Evolutionary conservation across 2,888 invertebrate genomes (phyloP).

Genomic region (Neoascia interrupta): DNA sequence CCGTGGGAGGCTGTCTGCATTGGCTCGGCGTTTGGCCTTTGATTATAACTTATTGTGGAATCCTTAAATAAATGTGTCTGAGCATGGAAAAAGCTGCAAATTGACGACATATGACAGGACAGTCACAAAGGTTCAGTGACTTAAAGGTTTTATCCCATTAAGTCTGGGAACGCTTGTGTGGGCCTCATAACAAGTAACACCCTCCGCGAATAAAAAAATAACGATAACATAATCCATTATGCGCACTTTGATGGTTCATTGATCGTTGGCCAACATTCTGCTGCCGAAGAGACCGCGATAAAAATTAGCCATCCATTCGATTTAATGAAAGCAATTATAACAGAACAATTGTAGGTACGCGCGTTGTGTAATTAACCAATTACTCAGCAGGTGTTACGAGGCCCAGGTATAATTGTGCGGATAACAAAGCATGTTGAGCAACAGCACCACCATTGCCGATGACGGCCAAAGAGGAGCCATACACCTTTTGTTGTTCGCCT

Average conservation of each 20-base stretch:
- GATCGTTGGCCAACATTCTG: conserved; percentile 55
- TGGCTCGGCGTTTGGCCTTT: no score
- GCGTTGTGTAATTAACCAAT: conserved; percentile 66
- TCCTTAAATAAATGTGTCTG: no score
- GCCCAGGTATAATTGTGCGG: conserved; percentile 40
- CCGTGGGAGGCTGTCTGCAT: no score
- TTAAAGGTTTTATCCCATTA: no score
- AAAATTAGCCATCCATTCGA: conserved; percentile 45
- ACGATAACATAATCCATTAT: neutral
- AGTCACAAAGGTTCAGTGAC: no score
- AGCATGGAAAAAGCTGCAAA: no score
- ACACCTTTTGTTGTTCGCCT: neutral
- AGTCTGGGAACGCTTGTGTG: no score
- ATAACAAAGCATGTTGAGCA: conserved; percentile 19
- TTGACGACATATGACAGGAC: no score
- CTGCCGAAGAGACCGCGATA: no score
- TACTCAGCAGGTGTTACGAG: conserved; percentile 63
- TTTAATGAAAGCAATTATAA: conserved; percentile 69
- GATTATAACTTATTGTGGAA: no score
- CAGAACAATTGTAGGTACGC: conserved; percentile 68
- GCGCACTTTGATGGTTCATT: conserved; percentile 59
- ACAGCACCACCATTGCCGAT: neutral
- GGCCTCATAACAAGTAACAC: no score
- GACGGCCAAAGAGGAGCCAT: neutral
- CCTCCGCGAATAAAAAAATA: neutral